phyloP scores from a whole-genome alignment of 1,140 invertebrate species.

The Venturia canescens region DNA sequence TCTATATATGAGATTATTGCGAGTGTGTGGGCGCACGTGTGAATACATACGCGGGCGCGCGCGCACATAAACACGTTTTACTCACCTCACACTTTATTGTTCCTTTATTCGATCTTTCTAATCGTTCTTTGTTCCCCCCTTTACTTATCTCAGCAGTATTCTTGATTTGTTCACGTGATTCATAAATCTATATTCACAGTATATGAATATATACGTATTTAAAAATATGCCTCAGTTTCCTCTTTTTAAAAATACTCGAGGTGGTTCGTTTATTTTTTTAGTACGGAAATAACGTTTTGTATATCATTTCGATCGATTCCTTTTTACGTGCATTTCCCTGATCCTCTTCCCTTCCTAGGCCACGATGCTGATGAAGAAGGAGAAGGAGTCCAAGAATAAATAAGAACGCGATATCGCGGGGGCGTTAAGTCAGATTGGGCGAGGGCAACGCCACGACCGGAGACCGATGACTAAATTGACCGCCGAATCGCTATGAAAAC shows the following conservation, averaged over 20 bases:
- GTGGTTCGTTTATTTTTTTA: background rate
- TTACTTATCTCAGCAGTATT: no score
- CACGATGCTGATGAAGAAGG: constrained; percentile 90
- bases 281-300: constrained; percentile 11
- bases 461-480: background rate
- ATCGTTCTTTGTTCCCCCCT: background rate
- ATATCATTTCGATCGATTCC: constrained; percentile 36
- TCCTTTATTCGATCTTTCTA: background rate
- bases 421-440: background rate
- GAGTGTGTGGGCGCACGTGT: no score
- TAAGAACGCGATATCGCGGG: constrained; percentile 88
- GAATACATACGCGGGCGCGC: no score
- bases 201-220: no score
- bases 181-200: no score
- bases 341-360: constrained; percentile 82
- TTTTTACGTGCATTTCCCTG: constrained; percentile 71
- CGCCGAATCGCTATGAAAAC: constrained; percentile 2
- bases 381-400: constrained; percentile 86
- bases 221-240: no score
- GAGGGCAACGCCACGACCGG: background rate
- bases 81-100: background rate
- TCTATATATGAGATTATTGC: no score
- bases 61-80: no score
- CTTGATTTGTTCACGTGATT: no score
- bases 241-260: background rate